These are phyloP conservation scores for Ochropacha duplaris DNA, from an alignment of 2,888 invertebrate species.

Conservation along the genomic window DNA sequence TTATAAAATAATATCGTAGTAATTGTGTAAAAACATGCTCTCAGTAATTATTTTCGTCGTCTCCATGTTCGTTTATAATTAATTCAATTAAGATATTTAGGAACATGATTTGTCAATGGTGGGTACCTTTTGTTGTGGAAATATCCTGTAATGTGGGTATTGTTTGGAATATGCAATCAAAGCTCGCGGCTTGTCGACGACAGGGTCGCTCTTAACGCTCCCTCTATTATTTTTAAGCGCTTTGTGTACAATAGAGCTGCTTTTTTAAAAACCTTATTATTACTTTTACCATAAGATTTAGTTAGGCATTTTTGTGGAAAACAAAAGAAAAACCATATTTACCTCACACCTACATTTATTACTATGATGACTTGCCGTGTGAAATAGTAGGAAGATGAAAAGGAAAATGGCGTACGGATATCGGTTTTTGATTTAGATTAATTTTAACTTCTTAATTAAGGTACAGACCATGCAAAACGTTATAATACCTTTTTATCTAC, in stretches of 20 bases:
- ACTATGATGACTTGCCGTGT: too few relatives aligned
- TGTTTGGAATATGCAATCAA: conserved; percentile 1
- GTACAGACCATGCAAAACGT: too few relatives aligned
- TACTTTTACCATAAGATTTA: neutral
- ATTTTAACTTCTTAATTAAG: too few relatives aligned
- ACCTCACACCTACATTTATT: too few relatives aligned
- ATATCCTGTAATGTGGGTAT: neutral
- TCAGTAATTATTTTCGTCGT: neutral
- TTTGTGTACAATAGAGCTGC: neutral
- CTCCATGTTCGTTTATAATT: neutral
- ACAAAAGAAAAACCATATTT: too few relatives aligned
- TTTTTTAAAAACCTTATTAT: neutral
- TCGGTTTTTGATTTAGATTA: too few relatives aligned
- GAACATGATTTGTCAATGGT: neutral
- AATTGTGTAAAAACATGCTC: neutral
- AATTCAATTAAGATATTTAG: neutral
- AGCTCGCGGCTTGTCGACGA: conserved; percentile 2
- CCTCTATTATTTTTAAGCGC: conserved; percentile 5
- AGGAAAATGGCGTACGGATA: too few relatives aligned
- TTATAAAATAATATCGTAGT: neutral
- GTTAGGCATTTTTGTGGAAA: too few relatives aligned
- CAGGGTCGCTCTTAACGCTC: conserved; percentile 2
- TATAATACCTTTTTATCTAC: too few relatives aligned
- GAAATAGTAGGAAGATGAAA: too few relatives aligned
- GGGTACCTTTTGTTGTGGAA: neutral